Percentiles rank a stretch among this genome's conserved stretches.
These are phyloP conservation scores for Folsomia candida DNA, from an alignment of 2,888 invertebrate species.

Conservation along the genomic window DNA sequence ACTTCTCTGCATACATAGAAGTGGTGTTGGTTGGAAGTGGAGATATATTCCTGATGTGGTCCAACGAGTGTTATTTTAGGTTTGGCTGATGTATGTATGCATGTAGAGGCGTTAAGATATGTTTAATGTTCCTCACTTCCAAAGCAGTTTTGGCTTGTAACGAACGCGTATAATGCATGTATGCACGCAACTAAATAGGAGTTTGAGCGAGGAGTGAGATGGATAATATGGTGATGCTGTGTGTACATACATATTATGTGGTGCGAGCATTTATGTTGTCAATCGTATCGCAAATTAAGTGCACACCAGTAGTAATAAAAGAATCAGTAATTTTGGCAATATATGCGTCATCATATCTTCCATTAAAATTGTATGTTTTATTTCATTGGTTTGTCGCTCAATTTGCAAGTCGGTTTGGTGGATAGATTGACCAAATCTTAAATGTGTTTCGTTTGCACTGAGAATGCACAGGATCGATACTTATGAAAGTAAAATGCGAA, in stretches of 20 bases:
- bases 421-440: not conserved
- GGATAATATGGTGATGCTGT: not conserved
- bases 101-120: not conserved
- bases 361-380: not conserved
- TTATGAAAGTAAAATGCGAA: not conserved
- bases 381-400: not conserved
- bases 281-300: slow-evolving; percentile 35
- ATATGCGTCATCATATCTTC: slow-evolving; percentile 28
- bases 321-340: slow-evolving; percentile 27
- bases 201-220: not conserved
- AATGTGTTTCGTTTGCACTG: not conserved
- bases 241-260: not conserved
- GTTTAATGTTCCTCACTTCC: not conserved
- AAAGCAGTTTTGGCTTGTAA: not conserved
- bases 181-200: no score
- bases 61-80: slow-evolving; percentile 2
- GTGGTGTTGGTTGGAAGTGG: not conserved
- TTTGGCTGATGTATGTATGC: not conserved
- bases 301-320: slow-evolving; percentile 22
- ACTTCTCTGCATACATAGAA: not conserved
- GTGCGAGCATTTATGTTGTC: slow-evolving; percentile 22
- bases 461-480: not conserved
- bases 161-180: not conserved
- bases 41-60: not conserved
- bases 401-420: not conserved